Conservation (phyloP, 2,888 invertebrate genomes). For the Mechanitis messenoides region DNA sequence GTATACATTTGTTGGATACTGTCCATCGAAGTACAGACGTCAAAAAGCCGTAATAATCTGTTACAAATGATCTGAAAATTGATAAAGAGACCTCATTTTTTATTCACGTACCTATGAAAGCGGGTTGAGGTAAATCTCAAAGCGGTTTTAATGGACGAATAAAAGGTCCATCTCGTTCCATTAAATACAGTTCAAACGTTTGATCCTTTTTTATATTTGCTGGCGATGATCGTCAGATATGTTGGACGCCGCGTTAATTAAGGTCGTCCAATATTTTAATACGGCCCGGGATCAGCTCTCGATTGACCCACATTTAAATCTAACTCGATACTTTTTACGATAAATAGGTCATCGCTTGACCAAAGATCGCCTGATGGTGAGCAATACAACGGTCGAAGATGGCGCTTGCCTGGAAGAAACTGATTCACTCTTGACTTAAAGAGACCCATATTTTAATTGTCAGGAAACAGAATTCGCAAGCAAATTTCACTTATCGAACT, state of each 20-base stretch:
- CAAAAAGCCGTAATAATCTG: slow-evolving; percentile 42
- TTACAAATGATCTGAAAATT: slow-evolving; percentile 58
- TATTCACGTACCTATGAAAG: slow-evolving; percentile 57
- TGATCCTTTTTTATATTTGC: slow-evolving; percentile 72
- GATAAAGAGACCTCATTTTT: slow-evolving; percentile 53
- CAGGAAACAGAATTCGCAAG: too few species aligned
- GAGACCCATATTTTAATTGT: too few species aligned
- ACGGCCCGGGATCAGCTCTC: slow-evolving; percentile 1
- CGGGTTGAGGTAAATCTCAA: slow-evolving; percentile 62
- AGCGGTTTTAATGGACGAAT: slow-evolving; percentile 72
- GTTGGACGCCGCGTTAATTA: slow-evolving; percentile 64
- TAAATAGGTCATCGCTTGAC: too few species aligned
- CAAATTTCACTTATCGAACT: too few species aligned
- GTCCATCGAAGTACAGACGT: background rate
- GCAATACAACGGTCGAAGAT: too few species aligned
- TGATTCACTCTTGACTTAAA: too few species aligned
- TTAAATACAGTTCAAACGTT: slow-evolving; percentile 76
- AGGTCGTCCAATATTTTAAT: slow-evolving; percentile 32
- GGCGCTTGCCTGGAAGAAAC: too few species aligned
- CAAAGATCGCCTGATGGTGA: too few species aligned
- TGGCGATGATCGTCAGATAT: slow-evolving; percentile 64
- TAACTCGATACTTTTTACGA: background rate
- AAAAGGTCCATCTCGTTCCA: slow-evolving; percentile 73
- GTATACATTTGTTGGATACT: background rate
- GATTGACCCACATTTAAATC: background rate